A percentile compares a stretch with the other conserved stretches of the same genome.
Conservation (phyloP, 2,888 invertebrate genomes). For the Pinctada fucata region DNA sequence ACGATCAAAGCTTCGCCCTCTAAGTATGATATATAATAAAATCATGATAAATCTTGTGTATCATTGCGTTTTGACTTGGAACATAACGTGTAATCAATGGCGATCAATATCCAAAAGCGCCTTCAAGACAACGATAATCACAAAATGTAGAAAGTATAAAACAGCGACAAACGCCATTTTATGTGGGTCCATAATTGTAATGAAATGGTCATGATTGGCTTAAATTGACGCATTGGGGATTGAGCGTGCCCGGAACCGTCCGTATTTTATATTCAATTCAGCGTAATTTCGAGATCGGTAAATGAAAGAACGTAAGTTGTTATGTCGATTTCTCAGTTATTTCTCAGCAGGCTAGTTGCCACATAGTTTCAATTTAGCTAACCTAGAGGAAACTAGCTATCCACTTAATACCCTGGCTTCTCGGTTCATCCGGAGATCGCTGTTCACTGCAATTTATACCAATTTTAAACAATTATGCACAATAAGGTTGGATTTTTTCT, state of each 20-base stretch:
- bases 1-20: too few relatives aligned
- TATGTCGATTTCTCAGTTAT: background rate
- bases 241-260: background rate
- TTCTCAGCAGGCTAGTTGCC: background rate
- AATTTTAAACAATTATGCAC: background rate
- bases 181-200: constrained; percentile 3
- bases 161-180: background rate
- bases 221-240: background rate
- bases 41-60: too few relatives aligned
- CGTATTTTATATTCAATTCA: background rate
- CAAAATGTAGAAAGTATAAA: background rate
- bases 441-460: constrained; percentile 2
- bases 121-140: background rate
- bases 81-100: too few relatives aligned
- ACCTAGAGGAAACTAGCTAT: background rate
- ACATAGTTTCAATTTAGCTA: background rate
- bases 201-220: constrained; percentile 1
- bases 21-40: too few relatives aligned
- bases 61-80: too few relatives aligned
- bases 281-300: background rate
- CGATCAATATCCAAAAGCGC: background rate
- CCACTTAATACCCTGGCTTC: background rate
- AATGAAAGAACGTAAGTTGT: constrained; percentile 1
- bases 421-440: background rate
- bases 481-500: background rate